Percentiles rank a stretch among this genome's conserved stretches.
phyloP scores from a whole-genome alignment of 2,888 invertebrate genomes.

The Drosophila pseudotalamancana region DNA sequence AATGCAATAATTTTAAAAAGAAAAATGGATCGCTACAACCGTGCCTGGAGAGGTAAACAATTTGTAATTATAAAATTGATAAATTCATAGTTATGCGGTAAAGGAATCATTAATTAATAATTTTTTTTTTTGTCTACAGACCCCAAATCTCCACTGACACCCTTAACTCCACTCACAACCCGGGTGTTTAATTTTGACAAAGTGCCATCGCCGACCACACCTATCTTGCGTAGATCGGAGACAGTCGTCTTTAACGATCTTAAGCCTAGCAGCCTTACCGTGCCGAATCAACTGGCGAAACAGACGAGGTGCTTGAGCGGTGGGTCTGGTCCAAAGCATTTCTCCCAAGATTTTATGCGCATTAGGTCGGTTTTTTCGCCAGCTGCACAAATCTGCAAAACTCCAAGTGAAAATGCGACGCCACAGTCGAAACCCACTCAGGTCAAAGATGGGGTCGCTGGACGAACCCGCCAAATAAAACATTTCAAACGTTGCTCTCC shows the following conservation, averaged over 20 bases:
- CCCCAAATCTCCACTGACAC: constrained; percentile 67
- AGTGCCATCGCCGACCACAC: constrained; percentile 5
- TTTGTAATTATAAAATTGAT: too few relatives aligned
- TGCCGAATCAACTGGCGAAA: not conserved
- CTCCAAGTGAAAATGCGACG: not conserved
- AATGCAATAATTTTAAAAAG: not conserved
- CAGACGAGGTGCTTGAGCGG: not conserved
- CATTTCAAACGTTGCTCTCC: constrained; percentile 55
- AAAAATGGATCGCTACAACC: constrained; percentile 62
- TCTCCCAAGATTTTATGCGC: constrained; percentile 49
- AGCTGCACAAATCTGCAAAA: too few relatives aligned
- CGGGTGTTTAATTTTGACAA: constrained; percentile 62
- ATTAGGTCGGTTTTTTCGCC: constrained; percentile 58
- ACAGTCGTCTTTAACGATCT: not conserved
- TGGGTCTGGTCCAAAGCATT: constrained; percentile 19
- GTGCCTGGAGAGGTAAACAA: constrained; percentile 62
- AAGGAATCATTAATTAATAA: not conserved
- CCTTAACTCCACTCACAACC: constrained; percentile 65
- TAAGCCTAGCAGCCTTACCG: not conserved
- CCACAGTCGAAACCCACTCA: not conserved
- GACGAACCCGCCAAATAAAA: not conserved
- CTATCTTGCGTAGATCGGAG: not conserved
- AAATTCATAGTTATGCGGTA: too few relatives aligned
- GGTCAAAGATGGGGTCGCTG: not conserved
- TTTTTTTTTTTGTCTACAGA: constrained; percentile 50